Evolutionary conservation across 2,888 invertebrate species (phyloP).

Genomic region (Crossocerus cetratus): DNA sequence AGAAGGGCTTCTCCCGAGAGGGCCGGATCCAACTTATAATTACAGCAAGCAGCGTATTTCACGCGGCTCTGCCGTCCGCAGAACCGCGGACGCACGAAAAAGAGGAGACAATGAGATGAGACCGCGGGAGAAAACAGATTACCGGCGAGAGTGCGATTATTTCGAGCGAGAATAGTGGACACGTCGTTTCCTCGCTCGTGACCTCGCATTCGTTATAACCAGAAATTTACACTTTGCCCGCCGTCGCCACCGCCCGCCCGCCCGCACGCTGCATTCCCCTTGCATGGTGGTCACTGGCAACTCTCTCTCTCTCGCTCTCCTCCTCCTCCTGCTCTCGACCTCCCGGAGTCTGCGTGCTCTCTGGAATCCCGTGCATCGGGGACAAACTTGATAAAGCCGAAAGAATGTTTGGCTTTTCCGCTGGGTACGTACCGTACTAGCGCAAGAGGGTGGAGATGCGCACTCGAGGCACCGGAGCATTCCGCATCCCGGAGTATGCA

Average conservation of each 20-base stretch:
- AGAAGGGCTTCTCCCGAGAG: background rate
- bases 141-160: constrained; percentile 24
- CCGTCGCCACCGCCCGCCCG: constrained; percentile 2
- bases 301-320: constrained; percentile 30
- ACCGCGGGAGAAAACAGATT: constrained; percentile 14
- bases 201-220: constrained; percentile 29
- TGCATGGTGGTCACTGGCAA: constrained; percentile 16
- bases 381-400: constrained; percentile 68
- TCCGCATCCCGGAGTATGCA: constrained; percentile 58
- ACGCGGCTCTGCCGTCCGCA: background rate
- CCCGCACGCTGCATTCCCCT: constrained; percentile 10
- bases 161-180: constrained; percentile 13
- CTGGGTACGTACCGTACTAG: constrained; percentile 29
- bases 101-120: constrained; percentile 4
- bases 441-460: constrained; percentile 31
- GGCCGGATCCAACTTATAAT: background rate
- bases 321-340: no score
- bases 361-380: constrained; percentile 64
- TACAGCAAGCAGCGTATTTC: background rate
- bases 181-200: background rate
- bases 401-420: constrained; percentile 66
- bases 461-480: constrained; percentile 67
- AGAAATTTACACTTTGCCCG: constrained; percentile 25
- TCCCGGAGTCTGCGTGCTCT: background rate
- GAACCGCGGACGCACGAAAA: background rate